Evolutionary conservation across 64 coral and sea anemone species (phyloP).

Genomic region (Stylophora pistillata): DNA sequence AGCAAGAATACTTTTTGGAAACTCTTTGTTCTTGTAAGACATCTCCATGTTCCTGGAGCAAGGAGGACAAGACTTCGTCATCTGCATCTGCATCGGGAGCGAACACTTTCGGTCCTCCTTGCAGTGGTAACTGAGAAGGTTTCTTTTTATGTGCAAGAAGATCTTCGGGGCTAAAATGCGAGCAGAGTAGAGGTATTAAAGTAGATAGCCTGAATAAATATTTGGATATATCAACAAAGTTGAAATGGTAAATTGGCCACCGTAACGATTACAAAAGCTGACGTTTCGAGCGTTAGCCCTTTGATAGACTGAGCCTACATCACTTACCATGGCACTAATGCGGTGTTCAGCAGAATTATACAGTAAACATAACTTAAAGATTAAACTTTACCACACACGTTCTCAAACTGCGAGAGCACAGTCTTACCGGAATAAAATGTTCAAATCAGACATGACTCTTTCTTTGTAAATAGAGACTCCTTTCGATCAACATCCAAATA

Average conservation of each 20-base stretch:
- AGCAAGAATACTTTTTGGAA: conserved; percentile 24
- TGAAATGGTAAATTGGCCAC: no score
- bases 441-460: conserved; percentile 17
- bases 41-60: conserved; percentile 49
- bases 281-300: no score
- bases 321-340: background rate
- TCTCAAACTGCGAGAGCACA: background rate
- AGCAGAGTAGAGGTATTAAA: background rate
- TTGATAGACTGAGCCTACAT: background rate
- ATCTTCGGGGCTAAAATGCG: conserved; percentile 32
- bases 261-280: no score
- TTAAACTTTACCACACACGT: no score
- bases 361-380: no score
- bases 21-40: conserved; percentile 56
- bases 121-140: conserved; percentile 17
- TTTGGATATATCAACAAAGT: no score
- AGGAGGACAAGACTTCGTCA: background rate
- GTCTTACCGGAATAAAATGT: conserved; percentile 32
- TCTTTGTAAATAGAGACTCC: background rate
- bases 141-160: conserved; percentile 23
- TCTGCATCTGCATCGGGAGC: conserved; percentile 26
- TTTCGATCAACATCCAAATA: background rate
- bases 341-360: no score
- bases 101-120: conserved; percentile 46
- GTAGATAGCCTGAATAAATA: background rate